A percentile compares a stretch with the other conserved stretches of the same genome.
These are phyloP conservation scores for Pelagia noctiluca DNA, from an alignment of 30 jellyfish, hydroid and myxozoan species.

Conservation along the genomic window DNA sequence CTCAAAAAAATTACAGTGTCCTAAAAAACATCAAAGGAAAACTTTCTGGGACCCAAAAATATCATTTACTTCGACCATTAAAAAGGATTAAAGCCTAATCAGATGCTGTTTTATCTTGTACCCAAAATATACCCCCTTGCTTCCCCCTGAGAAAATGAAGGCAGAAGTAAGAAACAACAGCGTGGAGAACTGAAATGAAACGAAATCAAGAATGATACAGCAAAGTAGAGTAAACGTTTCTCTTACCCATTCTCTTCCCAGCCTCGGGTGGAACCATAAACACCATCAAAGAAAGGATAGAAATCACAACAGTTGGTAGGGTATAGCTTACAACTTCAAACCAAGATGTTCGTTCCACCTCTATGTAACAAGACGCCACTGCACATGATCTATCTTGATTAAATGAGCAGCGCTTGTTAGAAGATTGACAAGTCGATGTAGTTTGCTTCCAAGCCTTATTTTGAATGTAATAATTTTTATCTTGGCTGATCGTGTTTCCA, in stretches of 20 bases:
- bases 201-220: too few relatives aligned
- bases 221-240: too few relatives aligned
- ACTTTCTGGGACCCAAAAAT: not conserved
- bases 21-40: too few relatives aligned
- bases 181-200: too few relatives aligned
- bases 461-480: not conserved
- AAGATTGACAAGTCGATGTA: constrained; percentile 3
- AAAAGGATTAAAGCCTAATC: not conserved
- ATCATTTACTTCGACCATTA: not conserved
- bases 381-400: constrained; percentile 34
- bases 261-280: constrained; percentile 93
- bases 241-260: constrained; percentile 88
- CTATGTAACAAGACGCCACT: constrained; percentile 32
- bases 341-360: constrained; percentile 62
- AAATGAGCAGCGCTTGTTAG: constrained; percentile 19
- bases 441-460: constrained; percentile 69
- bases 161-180: too few relatives aligned
- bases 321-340: constrained; percentile 80
- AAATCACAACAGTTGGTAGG: constrained; percentile 74
- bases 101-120: too few relatives aligned
- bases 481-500: not conserved
- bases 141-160: too few relatives aligned
- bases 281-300: constrained; percentile 70
- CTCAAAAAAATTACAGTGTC: too few relatives aligned
- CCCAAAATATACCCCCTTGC: too few relatives aligned